Evolutionary conservation across 2,797 vertebrate species (phyloP).

Genomic region (Vultur gryphus): DNA sequence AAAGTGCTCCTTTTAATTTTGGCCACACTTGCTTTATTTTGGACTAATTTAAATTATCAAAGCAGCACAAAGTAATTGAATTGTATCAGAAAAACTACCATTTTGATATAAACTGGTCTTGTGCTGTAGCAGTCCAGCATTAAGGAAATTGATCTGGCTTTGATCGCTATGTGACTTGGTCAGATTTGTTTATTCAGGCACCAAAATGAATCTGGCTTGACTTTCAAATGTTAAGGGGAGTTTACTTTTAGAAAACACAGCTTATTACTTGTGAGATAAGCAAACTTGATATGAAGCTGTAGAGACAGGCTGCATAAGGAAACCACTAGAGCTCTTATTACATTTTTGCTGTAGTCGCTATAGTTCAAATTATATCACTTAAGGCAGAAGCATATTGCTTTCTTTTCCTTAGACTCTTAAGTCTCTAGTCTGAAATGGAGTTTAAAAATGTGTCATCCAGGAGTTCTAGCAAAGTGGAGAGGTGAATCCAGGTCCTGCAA

Average conservation of each 20-base stretch:
- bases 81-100: neutral
- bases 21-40: neutral
- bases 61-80: neutral
- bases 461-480: neutral
- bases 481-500: neutral
- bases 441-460: neutral
- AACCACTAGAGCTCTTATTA: neutral
- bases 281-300: neutral
- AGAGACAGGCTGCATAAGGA: neutral
- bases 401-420: neutral
- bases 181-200: neutral
- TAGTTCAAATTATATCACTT: neutral
- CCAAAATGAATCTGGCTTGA: neutral
- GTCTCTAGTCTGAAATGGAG: neutral
- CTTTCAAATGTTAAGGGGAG: neutral
- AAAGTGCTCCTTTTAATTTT: neutral
- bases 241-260: neutral
- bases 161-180: rapidly evolving
- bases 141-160: neutral
- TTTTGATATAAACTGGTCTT: neutral
- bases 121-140: neutral
- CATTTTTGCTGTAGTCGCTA: neutral
- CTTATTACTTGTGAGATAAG: neutral
- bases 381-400: neutral
- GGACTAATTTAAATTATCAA: neutral